These are phyloP conservation scores for Teleogryllus oceanicus DNA, from an alignment of 2,888 invertebrate genomes.

Conservation along the genomic window DNA sequence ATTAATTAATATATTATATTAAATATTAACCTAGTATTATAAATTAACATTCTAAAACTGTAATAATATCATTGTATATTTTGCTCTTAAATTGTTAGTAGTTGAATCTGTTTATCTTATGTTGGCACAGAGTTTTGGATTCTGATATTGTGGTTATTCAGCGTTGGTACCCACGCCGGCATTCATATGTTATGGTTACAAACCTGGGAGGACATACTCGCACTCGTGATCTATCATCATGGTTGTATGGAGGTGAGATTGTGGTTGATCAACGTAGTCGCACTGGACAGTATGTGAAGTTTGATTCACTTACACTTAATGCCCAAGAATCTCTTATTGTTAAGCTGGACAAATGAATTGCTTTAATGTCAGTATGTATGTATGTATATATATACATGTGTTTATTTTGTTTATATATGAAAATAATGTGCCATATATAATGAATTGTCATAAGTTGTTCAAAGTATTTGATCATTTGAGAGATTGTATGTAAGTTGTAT, in stretches of 20 bases:
- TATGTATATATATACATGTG: too few species aligned
- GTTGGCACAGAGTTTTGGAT: conserved; percentile 36
- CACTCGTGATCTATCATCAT: conserved; percentile 67
- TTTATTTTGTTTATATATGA: too few species aligned
- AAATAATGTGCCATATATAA: too few species aligned
- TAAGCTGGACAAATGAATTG: conserved; percentile 55
- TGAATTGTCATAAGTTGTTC: too few species aligned
- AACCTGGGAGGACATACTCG: conserved; percentile 63
- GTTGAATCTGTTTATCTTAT: too few species aligned
- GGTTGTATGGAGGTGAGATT: conserved; percentile 70
- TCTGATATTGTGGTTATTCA: conserved; percentile 63
- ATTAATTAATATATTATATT: too few species aligned
- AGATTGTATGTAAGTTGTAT: too few species aligned
- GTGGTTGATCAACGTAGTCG: conserved; percentile 54
- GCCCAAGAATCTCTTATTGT: conserved; percentile 63
- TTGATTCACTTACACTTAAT: conserved; percentile 54
- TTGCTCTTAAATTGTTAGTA: too few species aligned
- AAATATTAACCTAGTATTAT: too few species aligned
- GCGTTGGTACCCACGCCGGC: conserved; percentile 73
- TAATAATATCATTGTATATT: too few species aligned
- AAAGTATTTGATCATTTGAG: too few species aligned
- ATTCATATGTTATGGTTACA: conserved; percentile 70
- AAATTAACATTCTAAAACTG: too few species aligned
- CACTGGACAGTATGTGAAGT: conserved; percentile 50
- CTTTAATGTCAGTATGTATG: background rate